These are phyloP conservation scores for Dipodomys ordii DNA, from an alignment of 2,113 vertebrate genomes.

Conservation along the genomic window DNA sequence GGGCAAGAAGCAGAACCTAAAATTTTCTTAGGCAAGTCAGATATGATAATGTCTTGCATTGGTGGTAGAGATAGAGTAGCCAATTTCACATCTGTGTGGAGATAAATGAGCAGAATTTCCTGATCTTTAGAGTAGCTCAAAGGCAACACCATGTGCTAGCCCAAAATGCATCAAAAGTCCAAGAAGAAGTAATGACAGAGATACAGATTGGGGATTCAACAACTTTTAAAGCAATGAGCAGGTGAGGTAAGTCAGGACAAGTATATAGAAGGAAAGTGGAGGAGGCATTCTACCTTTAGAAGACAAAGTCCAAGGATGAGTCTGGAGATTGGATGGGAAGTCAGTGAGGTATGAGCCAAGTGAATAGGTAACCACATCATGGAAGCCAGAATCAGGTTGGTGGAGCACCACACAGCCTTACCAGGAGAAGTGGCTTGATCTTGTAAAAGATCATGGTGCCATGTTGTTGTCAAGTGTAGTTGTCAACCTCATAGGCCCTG, in stretches of 20 bases:
- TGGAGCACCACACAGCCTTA: not conserved
- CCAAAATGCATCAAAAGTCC: not conserved
- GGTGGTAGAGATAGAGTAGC: not conserved
- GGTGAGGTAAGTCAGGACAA: not conserved
- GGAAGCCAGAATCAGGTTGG: not conserved
- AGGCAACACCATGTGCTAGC: not conserved
- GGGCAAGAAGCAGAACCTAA: not conserved
- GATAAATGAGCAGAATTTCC: not conserved
- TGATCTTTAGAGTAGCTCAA: not conserved
- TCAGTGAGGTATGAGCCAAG: not conserved
- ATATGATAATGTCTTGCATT: not conserved
- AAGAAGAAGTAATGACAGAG: not conserved
- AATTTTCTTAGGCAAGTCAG: not conserved
- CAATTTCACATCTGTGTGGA: not conserved
- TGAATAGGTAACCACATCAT: not conserved
- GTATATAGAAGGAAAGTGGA: not conserved
- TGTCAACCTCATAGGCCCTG: not conserved
- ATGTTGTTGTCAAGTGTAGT: not conserved
- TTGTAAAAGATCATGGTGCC: accelerated
- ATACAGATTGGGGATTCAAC: not conserved
- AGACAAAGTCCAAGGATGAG: not conserved
- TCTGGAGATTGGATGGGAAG: not conserved
- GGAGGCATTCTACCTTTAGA: not conserved
- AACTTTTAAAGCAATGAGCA: not conserved
- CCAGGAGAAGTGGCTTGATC: not conserved